Evolutionary conservation across 2,113 vertebrate genomes (phyloP), one percentile per base, ranked within the genome.

Genomic region (Thomomys bottae): DNA sequence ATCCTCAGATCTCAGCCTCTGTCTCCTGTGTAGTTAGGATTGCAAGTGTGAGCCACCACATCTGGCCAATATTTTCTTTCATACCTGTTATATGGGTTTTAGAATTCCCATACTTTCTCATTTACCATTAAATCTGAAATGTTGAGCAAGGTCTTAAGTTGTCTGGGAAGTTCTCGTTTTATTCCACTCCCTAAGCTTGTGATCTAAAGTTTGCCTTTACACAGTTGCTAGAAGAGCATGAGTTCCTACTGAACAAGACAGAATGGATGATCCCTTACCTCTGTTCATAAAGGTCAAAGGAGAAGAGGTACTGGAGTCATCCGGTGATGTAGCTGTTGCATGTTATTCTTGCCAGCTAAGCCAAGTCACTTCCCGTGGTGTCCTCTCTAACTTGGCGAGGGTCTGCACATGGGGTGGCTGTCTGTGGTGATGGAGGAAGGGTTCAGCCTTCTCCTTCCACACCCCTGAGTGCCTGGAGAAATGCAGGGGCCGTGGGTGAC

Each of bases 51-150:
- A 59, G 57, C 57, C 57, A 59, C 57, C 57, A 59, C 57, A 59
- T 17, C 57, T 59, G 57, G 15, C 57, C n/a, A 18, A 15, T 28
- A 6, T 78, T 67, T 49, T 30, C 59, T 93, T 73, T 71, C 40
- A 84, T 66, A 45, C n/a, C 21, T 18, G 26, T 20, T 59, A 49
- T 30, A 14, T 90, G 59, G 17, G 4, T 77, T 93, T 88, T 80
- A 81, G n/a, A 68, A 81, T 91, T 70, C 83, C 87, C 34, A 1
- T 76, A 20, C 86, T 76, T 93, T 91, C 49, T 81, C 15, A 68
- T 54, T 87, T 84, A 87, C 70, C n/a, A 86, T 8, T 81, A 61
- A 61, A 42, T 7, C 10, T 67, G n/a, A n/a, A 38, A 84, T 45
- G 84, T 2, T 59, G 18, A 76, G 36, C 32, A 84, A 24, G 21